These are phyloP conservation scores for Chiloscyllium plagiosum DNA, from an alignment of 2,113 vertebrate genomes.

Conservation along the genomic window DNA sequence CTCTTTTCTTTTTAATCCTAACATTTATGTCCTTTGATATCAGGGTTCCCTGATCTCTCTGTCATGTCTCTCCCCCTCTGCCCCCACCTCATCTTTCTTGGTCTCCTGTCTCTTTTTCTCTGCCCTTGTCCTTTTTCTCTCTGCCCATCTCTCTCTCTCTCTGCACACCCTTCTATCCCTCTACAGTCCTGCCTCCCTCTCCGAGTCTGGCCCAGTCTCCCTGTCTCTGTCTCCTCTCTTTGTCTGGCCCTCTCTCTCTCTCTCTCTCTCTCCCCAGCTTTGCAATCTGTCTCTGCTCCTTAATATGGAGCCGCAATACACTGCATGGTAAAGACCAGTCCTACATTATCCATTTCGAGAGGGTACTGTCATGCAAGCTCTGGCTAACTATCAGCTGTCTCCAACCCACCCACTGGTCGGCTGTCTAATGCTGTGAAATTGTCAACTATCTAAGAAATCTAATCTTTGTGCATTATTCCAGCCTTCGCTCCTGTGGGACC, in stretches of 20 bases:
- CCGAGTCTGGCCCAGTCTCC: background rate
- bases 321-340: background rate
- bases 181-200: too few species aligned
- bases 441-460: background rate
- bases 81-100: too few species aligned
- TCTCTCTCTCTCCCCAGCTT: too few species aligned
- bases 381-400: background rate
- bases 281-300: background rate
- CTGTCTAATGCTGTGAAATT: background rate
- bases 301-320: background rate
- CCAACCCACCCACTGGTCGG: background rate
- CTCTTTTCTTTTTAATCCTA: too few species aligned
- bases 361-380: background rate
- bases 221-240: background rate
- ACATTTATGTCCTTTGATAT: too few species aligned
- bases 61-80: too few species aligned
- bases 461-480: background rate
- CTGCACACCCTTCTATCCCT: too few species aligned
- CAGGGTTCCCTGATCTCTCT: too few species aligned
- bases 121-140: too few species aligned
- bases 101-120: too few species aligned
- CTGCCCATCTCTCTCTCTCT: too few species aligned
- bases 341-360: background rate
- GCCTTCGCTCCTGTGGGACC: background rate
- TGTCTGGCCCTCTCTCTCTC: background rate